Evolutionary conservation across 2,797 vertebrate species (phyloP), one percentile per base, ranked within the genome.

Genomic region (Micromesistius poutassou): DNA sequence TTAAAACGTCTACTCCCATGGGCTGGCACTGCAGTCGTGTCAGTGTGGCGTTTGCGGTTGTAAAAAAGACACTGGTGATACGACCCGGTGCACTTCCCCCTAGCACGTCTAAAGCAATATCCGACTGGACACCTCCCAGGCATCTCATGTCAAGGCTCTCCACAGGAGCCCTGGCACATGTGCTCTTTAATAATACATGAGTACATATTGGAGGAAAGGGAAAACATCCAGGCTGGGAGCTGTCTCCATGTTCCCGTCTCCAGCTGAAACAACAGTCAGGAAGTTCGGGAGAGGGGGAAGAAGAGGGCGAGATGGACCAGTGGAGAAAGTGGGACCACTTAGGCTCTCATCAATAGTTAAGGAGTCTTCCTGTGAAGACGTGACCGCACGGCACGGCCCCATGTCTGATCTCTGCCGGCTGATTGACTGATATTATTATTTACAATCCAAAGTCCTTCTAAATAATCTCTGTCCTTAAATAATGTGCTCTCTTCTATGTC

Each of bases 291-390:
- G 79, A 76, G 78, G 12, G 30, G 36, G 78, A 62, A 22, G 80
- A 46, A 77, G 70, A 68, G 81, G 82, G 40, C 73, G 77, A 82
- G 84, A 78, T n/a, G 22, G 55, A 25, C 55, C 22, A 1, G 22
- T 28, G 71, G 83, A 83, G 89, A 91, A 84, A 93, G 91, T 91
- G 62, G 93, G 90, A 93, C 89, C 93, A 94, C 94, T 95, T 93
- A 93, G 80, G 28, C 79, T 35, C 85, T 93, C 92, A 94, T 95
- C 87, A 94, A 94, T 94, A 94, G 80, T 93, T 94, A 91, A 94
- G 90, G 88, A 93, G 90, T 82, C 46, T 74, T 81, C 84, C 83
- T 85, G 87, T 86, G 85, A 91, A 86, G 83, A 33, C 13, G 31
- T 16, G 28, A 16, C 85, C 73, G 77, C 77, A 73, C 46, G 25